Evolutionary conservation across 2,888 invertebrate genomes (phyloP), one percentile per base, ranked within the genome.

Genomic region (Abrostola triplasia): DNA sequence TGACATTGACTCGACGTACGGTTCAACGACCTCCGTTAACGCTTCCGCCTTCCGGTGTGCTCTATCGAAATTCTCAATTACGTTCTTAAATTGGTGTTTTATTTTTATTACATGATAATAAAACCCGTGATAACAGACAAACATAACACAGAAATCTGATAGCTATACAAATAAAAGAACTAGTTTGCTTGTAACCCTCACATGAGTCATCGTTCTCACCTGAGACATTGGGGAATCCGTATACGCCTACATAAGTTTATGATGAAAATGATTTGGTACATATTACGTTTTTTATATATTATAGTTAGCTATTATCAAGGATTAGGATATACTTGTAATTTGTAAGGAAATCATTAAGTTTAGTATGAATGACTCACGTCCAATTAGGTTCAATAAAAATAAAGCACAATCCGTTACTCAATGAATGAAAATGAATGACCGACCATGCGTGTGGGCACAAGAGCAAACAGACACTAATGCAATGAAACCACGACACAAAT

Each of bases 1-100:
- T 93, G 94, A 93, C 94, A 94, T 94, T 93, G 93, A 93, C 93
- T 93, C 89, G 82, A 67, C 85, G 85, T 83, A 73, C 73, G 84
- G 93, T 90, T 93, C 92, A 88, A 84, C 83, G 90, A 92, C 87
- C 92, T 85, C 83, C 73, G 69, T 73, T 82, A 81, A 81, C 80
- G 88, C 88, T 92, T 92, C 92, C 92, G 88, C 84, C 89, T 91
- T 90, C 91, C 90, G 89, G 83, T 88, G 80, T 83, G 81, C 81
- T 82, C 81, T 88, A 88, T 85, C 83, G 76, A 85, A 83, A 84
- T 84, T 77, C 78, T 67, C 78, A 79, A 77, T 78, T 75, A 76
- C 79, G 65, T 76, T 70, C 62, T 78, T 79, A 81, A 77, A 73
- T 69, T 64, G 64, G 67, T 75, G 59, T 76, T 83, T 77, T 82